These are phyloP conservation scores for Nothobranchius kuhntae DNA, from an alignment of 2,113 vertebrate genomes.

Conservation along the genomic window DNA sequence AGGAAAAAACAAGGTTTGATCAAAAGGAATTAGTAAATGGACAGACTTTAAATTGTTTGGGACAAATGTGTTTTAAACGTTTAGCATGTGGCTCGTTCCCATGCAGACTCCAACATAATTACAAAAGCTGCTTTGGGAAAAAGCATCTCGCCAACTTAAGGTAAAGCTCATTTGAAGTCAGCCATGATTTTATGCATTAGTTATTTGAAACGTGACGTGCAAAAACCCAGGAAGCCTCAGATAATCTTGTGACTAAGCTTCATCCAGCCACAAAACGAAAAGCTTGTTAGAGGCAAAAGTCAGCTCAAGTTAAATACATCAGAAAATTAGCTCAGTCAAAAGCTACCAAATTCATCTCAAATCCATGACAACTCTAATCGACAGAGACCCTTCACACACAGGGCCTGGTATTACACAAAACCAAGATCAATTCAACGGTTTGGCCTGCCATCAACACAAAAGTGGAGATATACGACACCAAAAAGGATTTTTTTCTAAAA, in stretches of 20 bases:
- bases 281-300: constrained; percentile 21
- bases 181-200: neutral
- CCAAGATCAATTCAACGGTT: no score
- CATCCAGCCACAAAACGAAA: constrained; percentile 17
- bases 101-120: constrained; percentile 1
- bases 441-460: no score
- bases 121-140: constrained; percentile 8
- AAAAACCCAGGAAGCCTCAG: constrained; percentile 2
- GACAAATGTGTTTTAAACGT: neutral
- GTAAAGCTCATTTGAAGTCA: neutral
- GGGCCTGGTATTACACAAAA: no score
- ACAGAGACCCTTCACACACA: neutral
- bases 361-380: constrained; percentile 15
- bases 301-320: constrained; percentile 9
- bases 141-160: neutral
- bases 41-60: constrained; percentile 6
- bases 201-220: constrained; percentile 21
- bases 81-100: neutral
- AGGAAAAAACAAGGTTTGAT: neutral
- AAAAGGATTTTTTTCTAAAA: no score
- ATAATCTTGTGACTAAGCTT: constrained; percentile 18
- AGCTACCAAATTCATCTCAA: constrained; percentile 46
- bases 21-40: neutral
- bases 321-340: constrained; percentile 21
- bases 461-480: no score